A percentile compares a stretch with the other conserved stretches of the same genome.
phyloP scores from a whole-genome alignment of 1,140 invertebrate species.

The Halesus radiatus region DNA sequence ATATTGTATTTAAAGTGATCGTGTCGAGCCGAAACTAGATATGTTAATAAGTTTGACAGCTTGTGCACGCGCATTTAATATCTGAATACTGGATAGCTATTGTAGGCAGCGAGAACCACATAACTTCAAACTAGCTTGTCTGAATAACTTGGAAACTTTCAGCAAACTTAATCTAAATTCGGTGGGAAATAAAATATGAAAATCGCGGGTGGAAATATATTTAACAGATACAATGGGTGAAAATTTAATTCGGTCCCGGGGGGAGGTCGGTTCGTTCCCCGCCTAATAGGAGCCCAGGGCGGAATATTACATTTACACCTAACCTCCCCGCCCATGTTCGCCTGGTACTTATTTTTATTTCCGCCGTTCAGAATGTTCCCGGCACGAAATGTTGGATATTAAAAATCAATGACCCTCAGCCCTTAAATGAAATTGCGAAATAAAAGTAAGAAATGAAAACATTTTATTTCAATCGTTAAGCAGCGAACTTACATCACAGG shows the following conservation, averaged over 20 bases:
- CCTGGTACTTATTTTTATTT: constrained; percentile 21
- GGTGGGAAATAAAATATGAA: constrained; percentile 1
- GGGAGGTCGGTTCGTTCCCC: background rate
- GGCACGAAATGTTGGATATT: constrained; percentile 19
- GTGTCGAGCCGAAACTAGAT: no score
- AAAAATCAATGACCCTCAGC: constrained; percentile 20
- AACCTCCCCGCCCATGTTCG: background rate
- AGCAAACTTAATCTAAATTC: constrained; percentile 4
- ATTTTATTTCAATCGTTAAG: constrained; percentile 11
- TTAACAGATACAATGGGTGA: constrained; percentile 22
- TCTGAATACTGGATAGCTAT: no score
- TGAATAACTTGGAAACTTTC: background rate
- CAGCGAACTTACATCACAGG: no score
- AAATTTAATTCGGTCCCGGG: constrained; percentile 17
- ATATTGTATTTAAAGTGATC: no score
- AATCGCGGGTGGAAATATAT: constrained; percentile 18
- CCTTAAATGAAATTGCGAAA: constrained; percentile 31
- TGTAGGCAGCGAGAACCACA: no score
- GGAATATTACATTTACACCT: background rate
- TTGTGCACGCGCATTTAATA: no score
- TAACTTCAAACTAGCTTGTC: no score
- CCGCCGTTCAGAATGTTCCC: constrained; percentile 4
- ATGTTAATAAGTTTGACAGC: no score
- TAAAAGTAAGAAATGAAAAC: constrained; percentile 27
- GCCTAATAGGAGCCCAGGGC: constrained; percentile 4